Evolutionary conservation across 2,113 vertebrate species (phyloP).

Genomic region (Myrmophylax atrothorax): DNA sequence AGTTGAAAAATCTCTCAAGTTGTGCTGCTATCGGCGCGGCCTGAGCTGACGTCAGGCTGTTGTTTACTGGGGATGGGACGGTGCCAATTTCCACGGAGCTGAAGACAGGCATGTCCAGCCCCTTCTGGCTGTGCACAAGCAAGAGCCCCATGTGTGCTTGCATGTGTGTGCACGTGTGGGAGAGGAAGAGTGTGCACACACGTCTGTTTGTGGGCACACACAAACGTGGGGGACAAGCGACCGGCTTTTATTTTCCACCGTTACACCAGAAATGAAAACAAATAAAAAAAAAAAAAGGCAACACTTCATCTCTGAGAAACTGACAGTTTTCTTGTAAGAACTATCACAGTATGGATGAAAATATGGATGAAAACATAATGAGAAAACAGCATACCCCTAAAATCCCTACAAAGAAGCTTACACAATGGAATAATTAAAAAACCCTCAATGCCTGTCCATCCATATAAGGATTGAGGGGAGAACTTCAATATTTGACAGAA

Average conservation of each 20-base stretch:
- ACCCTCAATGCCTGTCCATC: not conserved
- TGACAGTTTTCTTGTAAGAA: not conserved
- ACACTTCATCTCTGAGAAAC: not conserved
- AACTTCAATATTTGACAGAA: not conserved
- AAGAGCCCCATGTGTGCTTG: constrained; percentile 51
- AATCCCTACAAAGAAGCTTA: not conserved
- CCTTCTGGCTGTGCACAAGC: constrained; percentile 32
- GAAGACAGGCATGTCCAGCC: constrained; percentile 65
- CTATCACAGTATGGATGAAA: not conserved
- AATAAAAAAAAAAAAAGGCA: not conserved
- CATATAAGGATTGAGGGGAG: not conserved
- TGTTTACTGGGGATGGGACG: constrained; percentile 73
- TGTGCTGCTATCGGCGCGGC: constrained; percentile 34
- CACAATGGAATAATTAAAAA: not conserved
- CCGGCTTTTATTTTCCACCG: constrained; percentile 27
- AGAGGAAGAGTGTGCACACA: not conserved
- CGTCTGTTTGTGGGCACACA: not conserved
- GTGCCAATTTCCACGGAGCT: constrained; percentile 75
- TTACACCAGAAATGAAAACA: not conserved
- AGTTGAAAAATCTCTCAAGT: constrained; percentile 61
- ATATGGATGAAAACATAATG: not conserved
- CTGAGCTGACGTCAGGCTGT: constrained; percentile 67
- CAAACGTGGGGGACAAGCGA: fast-evolving
- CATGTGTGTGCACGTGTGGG: not conserved
- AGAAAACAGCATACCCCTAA: not conserved